Evolutionary conservation across 2,113 vertebrate species (phyloP).

Genomic region (Syngnathus scovelli): DNA sequence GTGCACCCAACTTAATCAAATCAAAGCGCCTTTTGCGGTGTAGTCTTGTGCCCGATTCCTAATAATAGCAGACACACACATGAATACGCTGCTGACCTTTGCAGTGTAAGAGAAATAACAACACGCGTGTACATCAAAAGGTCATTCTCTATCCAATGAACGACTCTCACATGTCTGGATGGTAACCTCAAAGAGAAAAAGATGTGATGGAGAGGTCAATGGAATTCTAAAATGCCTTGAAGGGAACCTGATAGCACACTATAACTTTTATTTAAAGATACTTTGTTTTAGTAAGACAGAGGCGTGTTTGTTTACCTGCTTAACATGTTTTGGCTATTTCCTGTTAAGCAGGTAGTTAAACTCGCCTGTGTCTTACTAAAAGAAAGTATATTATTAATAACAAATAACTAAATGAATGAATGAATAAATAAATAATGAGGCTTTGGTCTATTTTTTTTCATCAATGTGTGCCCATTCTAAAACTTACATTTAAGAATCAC

Average conservation of each 20-base stretch:
- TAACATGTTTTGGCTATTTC: too few relatives aligned
- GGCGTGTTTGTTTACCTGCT: too few relatives aligned
- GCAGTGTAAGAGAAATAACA: neutral
- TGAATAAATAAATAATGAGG: too few relatives aligned
- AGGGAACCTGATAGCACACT: slow-evolving; percentile 37
- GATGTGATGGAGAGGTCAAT: slow-evolving; percentile 13
- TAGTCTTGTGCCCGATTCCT: neutral
- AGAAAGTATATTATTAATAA: too few relatives aligned
- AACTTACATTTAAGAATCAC: too few relatives aligned
- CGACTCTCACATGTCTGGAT: slow-evolving; percentile 8
- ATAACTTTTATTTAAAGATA: slow-evolving; percentile 31
- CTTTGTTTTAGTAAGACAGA: too few relatives aligned
- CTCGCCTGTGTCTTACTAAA: too few relatives aligned
- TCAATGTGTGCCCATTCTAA: too few relatives aligned
- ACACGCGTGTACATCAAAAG: neutral
- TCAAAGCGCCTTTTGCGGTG: neutral
- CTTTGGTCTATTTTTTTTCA: too few relatives aligned
- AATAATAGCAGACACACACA: neutral
- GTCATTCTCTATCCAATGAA: slow-evolving; percentile 1
- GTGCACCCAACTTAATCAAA: neutral
- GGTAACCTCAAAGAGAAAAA: slow-evolving; percentile 6
- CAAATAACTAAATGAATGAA: too few relatives aligned
- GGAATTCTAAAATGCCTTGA: slow-evolving; percentile 18
- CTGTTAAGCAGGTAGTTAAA: too few relatives aligned
- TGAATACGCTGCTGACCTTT: slow-evolving; percentile 2